phyloP scores from a whole-genome alignment of 1,140 invertebrate genomes.

The Drosophila tani region DNA sequence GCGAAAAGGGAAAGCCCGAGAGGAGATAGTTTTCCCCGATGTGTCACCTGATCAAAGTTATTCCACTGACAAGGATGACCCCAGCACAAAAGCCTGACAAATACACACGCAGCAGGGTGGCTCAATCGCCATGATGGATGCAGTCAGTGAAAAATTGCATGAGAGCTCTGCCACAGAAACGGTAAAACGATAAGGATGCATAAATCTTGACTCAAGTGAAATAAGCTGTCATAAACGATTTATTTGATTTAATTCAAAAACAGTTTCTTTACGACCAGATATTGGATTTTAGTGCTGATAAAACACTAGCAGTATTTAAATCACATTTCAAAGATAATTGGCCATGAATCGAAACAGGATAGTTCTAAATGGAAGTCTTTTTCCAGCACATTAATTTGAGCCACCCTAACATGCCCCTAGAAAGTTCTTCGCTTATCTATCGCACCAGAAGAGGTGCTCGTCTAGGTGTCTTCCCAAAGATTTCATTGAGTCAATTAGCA shows the following conservation, averaged over 20 bases:
- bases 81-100: slow-evolving; percentile 7
- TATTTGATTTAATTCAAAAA: neutral
- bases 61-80: neutral
- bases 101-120: slow-evolving; percentile 3
- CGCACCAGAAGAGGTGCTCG: neutral
- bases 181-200: neutral
- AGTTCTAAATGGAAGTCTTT: no score
- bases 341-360: neutral
- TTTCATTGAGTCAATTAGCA: slow-evolving; percentile 54
- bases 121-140: neutral
- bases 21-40: slow-evolving; percentile 14
- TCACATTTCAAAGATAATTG: neutral
- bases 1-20: neutral
- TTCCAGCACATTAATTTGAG: neutral
- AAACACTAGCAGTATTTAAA: neutral
- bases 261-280: no score
- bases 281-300: no score
- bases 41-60: slow-evolving; percentile 38
- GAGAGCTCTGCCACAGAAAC: neutral
- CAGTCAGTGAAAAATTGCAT: neutral
- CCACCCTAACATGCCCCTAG: neutral
- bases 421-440: slow-evolving; percentile 18
- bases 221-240: neutral
- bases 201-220: neutral
- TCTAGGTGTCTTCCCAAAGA: neutral